These are phyloP conservation scores for Halichondria panicea DNA, from an alignment of 37 sponge, comb jelly and placozoan species.

Conservation along the genomic window DNA sequence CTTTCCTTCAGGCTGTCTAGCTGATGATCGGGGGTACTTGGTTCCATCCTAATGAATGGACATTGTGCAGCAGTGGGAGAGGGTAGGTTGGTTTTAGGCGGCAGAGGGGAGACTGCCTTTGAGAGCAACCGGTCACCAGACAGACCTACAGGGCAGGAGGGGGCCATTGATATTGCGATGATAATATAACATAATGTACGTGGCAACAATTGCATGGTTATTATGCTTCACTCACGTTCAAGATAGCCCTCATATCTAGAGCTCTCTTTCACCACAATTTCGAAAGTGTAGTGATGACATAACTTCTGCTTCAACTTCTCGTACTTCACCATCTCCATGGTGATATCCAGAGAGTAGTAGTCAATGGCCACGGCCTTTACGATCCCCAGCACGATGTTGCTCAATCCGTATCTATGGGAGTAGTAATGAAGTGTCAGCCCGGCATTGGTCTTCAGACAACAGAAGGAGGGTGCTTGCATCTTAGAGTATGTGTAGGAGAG, in stretches of 20 bases:
- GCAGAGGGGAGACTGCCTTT: too few relatives aligned
- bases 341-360: conserved; percentile 34
- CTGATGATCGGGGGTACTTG: too few relatives aligned
- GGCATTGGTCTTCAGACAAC: conserved; percentile 32
- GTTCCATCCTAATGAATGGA: too few relatives aligned
- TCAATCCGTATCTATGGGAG: conserved; percentile 55
- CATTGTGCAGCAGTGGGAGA: too few relatives aligned
- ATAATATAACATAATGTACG: neutral
- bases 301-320: conserved; percentile 26
- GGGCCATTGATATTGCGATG: neutral
- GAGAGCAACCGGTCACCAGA: neutral
- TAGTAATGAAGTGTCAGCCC: conserved; percentile 64
- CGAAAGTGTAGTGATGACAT: conserved; percentile 40
- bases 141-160: neutral
- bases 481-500: conserved; percentile 63
- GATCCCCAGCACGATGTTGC: conserved; percentile 69
- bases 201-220: neutral
- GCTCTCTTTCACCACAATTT: conserved; percentile 29
- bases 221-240: conserved; percentile 35
- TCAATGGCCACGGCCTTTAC: conserved; percentile 65
- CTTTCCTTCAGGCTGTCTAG: neutral
- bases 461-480: conserved; percentile 83
- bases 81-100: too few relatives aligned
- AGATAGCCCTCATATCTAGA: neutral
- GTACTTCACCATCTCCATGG: conserved; percentile 13